Percentiles rank a stretch among this genome's conserved stretches.
phyloP scores from a whole-genome alignment of 2,113 vertebrate species.

The Lota lota region DNA sequence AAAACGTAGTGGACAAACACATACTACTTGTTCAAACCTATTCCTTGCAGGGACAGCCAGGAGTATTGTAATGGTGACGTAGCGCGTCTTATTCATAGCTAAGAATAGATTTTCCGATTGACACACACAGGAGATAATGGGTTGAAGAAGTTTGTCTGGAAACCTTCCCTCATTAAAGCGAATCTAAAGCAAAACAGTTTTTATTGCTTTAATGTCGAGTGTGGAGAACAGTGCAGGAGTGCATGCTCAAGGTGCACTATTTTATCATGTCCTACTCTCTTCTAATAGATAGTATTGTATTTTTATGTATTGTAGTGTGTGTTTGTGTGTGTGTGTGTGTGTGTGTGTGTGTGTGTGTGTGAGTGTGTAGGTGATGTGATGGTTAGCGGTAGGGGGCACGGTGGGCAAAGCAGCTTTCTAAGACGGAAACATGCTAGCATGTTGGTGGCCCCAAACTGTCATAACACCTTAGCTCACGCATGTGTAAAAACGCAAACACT shows the following conservation, averaged over 20 bases:
- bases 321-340: neutral
- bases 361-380: neutral
- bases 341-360: constrained; percentile 5
- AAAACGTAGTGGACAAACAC: constrained; percentile 23
- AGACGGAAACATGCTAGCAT: neutral
- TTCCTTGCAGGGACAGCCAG: neutral
- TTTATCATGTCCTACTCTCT: too few species aligned
- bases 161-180: neutral
- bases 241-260: too few species aligned
- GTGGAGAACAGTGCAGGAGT: too few species aligned
- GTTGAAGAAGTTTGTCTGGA: too few species aligned
- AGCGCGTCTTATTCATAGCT: neutral
- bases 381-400: too few species aligned
- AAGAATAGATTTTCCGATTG: too few species aligned
- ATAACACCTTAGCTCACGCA: too few species aligned
- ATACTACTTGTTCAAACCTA: neutral
- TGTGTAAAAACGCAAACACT: neutral
- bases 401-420: too few species aligned
- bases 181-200: neutral
- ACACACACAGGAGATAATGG: neutral
- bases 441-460: neutral
- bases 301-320: neutral
- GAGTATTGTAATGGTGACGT: neutral
- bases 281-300: too few species aligned
- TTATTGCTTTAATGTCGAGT: constrained; percentile 30